These are phyloP conservation scores for Sylvicapra grimmia DNA, from an alignment of 2,113 vertebrate species.

Conservation along the genomic window DNA sequence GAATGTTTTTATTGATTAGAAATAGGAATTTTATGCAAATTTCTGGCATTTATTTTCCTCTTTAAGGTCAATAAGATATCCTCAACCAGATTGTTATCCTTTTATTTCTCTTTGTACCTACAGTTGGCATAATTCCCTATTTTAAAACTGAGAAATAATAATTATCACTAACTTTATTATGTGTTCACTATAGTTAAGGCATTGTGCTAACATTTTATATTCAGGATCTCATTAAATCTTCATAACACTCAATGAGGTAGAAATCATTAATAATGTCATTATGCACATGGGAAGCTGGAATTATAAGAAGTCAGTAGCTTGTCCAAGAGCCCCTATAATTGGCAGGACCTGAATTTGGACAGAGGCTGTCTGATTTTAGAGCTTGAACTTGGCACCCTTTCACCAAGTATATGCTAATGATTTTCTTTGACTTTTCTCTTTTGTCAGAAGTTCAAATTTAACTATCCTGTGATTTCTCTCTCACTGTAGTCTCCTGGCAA, in stretches of 20 bases:
- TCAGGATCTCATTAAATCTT: constrained; percentile 43
- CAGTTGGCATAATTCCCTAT: background rate
- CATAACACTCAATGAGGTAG: background rate
- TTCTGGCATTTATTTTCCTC: background rate
- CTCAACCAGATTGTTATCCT: background rate
- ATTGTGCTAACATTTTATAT: constrained; percentile 24
- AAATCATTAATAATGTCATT: constrained; percentile 40
- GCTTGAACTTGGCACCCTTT: background rate
- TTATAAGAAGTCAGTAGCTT: constrained; percentile 7
- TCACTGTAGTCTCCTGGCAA: background rate
- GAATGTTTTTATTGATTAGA: background rate
- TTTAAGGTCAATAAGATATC: background rate
- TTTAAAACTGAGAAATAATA: constrained; percentile 8
- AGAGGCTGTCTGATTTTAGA: background rate
- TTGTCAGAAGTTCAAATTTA: constrained; percentile 19
- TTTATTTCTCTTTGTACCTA: background rate
- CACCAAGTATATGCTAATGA: background rate
- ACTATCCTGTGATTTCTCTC: background rate
- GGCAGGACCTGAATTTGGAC: background rate
- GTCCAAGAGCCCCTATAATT: background rate
- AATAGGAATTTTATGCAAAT: background rate
- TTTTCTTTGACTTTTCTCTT: constrained; percentile 18
- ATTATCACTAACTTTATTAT: background rate
- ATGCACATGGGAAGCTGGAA: background rate
- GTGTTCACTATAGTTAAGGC: constrained; percentile 3